Evolutionary conservation across 2,797 vertebrate genomes (phyloP).

Genomic region (Psittacula derbiana): DNA sequence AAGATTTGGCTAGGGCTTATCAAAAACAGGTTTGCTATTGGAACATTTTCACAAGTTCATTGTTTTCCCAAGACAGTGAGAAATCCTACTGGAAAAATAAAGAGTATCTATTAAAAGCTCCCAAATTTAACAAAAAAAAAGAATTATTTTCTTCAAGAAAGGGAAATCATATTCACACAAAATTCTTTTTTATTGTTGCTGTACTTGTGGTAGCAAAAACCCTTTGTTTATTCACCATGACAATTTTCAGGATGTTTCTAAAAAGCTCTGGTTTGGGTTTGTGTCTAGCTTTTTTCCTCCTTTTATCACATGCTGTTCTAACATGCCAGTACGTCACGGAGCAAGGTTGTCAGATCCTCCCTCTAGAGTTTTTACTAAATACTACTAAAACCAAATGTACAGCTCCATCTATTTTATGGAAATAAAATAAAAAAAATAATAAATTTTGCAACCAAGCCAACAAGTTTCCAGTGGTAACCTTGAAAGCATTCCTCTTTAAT

Average conservation of each 20-base stretch:
- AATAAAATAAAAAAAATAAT: not conserved
- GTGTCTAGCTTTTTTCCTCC: not conserved
- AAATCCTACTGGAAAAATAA: not conserved
- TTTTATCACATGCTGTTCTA: constrained; percentile 29
- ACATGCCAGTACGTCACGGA: not conserved
- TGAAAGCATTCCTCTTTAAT: not conserved
- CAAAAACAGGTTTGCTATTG: not conserved
- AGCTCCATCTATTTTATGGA: not conserved
- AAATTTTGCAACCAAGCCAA: not conserved
- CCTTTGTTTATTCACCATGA: not conserved
- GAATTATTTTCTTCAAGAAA: not conserved
- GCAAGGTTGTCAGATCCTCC: not conserved
- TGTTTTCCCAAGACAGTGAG: not conserved
- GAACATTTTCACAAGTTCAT: not conserved
- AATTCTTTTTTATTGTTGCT: not conserved
- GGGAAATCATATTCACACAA: not conserved
- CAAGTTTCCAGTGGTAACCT: not conserved
- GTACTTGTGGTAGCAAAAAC: not conserved
- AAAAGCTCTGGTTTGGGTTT: not conserved
- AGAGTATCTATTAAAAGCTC: not conserved
- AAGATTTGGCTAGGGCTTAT: not conserved
- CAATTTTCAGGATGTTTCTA: not conserved
- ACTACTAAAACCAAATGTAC: not conserved
- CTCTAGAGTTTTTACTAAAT: not conserved
- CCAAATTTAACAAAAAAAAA: not conserved